phyloP scores from a whole-genome alignment of 2,797 vertebrate species.

The Anabacerthia variegaticeps region DNA sequence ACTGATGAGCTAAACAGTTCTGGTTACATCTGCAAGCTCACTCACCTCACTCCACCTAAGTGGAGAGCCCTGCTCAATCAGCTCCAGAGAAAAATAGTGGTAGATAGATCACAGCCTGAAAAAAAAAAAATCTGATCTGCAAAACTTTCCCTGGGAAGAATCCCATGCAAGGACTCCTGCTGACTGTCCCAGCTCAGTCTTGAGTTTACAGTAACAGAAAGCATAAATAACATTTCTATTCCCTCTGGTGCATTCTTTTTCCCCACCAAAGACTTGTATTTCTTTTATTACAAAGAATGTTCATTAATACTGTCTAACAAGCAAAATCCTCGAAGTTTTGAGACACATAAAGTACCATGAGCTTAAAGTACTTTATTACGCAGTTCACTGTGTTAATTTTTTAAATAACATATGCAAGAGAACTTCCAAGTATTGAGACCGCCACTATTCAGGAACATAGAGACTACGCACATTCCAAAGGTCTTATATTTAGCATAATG shows the following conservation, averaged over 20 bases:
- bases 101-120: neutral
- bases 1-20: neutral
- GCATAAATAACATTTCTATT: neutral
- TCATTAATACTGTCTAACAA: neutral
- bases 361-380: neutral
- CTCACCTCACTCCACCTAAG: rapidly evolving
- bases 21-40: neutral
- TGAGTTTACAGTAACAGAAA: neutral
- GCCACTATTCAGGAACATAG: neutral
- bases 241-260: neutral
- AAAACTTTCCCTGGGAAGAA: neutral
- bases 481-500: neutral
- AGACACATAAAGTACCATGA: neutral
- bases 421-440: neutral
- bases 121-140: neutral
- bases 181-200: neutral
- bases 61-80: neutral
- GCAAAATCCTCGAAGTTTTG: neutral
- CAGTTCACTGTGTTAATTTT: neutral
- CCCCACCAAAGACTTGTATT: neutral
- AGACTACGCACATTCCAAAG: neutral
- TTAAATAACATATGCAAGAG: neutral
- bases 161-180: neutral
- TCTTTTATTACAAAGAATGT: neutral
- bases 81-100: neutral